Percentiles rank a stretch among this genome's conserved stretches.
These are phyloP conservation scores for Phalloptychus januarius DNA, from an alignment of 2,797 vertebrate species.

Conservation along the genomic window DNA sequence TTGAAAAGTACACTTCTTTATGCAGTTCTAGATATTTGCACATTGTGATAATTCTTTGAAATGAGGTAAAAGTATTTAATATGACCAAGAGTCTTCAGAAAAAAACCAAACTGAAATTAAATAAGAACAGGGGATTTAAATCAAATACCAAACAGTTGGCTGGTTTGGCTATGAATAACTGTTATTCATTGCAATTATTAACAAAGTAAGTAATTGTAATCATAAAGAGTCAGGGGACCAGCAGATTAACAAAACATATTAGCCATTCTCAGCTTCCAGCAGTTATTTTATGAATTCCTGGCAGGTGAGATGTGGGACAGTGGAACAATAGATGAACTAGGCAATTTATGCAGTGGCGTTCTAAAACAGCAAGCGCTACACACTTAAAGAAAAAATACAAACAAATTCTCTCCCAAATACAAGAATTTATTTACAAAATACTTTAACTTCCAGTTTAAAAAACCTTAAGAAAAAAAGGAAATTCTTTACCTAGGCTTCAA, in stretches of 20 bases:
- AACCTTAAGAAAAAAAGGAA: too few relatives aligned
- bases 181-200: neutral
- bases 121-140: neutral
- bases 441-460: neutral
- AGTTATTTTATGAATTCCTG: neutral
- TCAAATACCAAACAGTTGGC: neutral
- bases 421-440: neutral
- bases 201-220: neutral
- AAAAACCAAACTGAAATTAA: neutral
- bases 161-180: neutral
- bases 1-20: neutral
- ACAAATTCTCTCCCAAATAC: neutral
- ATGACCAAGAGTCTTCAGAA: neutral
- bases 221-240: neutral
- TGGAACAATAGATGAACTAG: neutral
- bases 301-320: neutral
- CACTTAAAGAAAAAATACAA: neutral
- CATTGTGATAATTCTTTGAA: neutral
- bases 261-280: neutral
- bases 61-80: neutral
- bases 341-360: neutral
- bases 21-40: neutral
- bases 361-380: neutral
- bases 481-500: too few relatives aligned
- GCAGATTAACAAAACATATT: neutral